Percentiles rank a stretch among this genome's conserved stretches.
These are phyloP conservation scores for Brachionus plicatilis DNA, from an alignment of 1,140 invertebrate species.

Conservation along the genomic window DNA sequence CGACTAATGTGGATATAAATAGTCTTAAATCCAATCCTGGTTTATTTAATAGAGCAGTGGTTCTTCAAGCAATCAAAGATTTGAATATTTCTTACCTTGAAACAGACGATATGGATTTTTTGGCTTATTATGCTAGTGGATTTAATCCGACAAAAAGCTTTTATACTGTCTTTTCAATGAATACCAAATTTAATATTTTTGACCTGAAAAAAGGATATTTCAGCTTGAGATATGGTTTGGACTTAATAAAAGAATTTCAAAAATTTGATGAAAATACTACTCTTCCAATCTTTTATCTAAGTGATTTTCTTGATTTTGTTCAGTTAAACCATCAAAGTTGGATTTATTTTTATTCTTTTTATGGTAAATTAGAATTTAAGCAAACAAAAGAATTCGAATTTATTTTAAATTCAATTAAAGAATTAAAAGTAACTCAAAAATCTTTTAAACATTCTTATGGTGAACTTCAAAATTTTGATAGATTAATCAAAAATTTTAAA, in stretches of 20 bases:
- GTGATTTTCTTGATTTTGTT: not conserved
- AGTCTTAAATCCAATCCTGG: not conserved
- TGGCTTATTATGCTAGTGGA: not conserved
- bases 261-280: not conserved
- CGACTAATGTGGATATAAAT: not conserved
- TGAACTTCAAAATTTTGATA: not conserved
- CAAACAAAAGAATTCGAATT: not conserved
- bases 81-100: not conserved
- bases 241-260: not conserved
- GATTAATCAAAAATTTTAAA: not conserved
- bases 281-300: not conserved
- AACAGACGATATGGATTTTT: not conserved
- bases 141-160: not conserved
- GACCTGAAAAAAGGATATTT: not conserved
- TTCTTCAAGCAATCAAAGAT: not conserved
- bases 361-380: not conserved
- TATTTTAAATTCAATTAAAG: not conserved
- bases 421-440: not conserved
- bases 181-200: not conserved
- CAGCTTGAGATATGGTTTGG: not conserved
- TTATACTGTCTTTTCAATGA: not conserved
- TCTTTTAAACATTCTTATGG: not conserved
- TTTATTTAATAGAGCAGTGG: not conserved
- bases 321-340: not conserved
- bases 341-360: not conserved